phyloP scores from a whole-genome alignment of 2,113 vertebrate species.

The human region DNA sequence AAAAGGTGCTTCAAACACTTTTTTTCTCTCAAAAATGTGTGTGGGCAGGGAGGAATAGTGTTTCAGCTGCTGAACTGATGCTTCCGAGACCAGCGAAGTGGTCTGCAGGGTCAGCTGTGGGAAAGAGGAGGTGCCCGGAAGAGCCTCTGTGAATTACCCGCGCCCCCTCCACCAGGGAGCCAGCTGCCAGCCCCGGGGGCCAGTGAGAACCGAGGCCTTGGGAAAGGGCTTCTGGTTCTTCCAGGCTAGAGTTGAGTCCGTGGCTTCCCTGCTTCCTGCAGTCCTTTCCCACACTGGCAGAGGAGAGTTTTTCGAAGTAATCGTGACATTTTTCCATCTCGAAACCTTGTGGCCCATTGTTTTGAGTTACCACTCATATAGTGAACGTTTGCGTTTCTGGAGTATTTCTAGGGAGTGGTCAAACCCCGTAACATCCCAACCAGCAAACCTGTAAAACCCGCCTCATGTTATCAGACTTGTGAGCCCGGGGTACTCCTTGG shows the following conservation, averaged over 20 bases:
- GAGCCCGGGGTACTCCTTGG: rapidly evolving
- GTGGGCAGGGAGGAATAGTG: neutral
- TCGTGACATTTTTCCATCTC: rapidly evolving
- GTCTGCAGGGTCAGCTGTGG: neutral
- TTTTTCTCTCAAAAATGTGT: neutral
- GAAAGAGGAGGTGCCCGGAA: neutral
- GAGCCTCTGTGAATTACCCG: neutral
- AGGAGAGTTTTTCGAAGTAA: neutral
- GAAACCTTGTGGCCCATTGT: rapidly evolving
- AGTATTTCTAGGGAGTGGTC: neutral
- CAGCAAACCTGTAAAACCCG: rapidly evolving
- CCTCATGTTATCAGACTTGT: rapidly evolving
- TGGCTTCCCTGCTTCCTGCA: rapidly evolving
- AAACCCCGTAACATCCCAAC: rapidly evolving
- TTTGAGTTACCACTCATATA: rapidly evolving
- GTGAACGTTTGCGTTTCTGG: neutral
- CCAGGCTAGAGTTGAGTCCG: rapidly evolving
- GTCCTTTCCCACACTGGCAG: rapidly evolving
- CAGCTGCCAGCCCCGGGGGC: rapidly evolving
- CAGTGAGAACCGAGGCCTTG: rapidly evolving
- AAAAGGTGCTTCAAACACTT: neutral
- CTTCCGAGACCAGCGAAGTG: neutral
- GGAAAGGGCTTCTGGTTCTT: too few relatives aligned
- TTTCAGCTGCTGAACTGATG: neutral
- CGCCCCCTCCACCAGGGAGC: neutral